Evolutionary conservation across 2,797 vertebrate species (phyloP).

Genomic region (Acrocephalus scirpaceus): DNA sequence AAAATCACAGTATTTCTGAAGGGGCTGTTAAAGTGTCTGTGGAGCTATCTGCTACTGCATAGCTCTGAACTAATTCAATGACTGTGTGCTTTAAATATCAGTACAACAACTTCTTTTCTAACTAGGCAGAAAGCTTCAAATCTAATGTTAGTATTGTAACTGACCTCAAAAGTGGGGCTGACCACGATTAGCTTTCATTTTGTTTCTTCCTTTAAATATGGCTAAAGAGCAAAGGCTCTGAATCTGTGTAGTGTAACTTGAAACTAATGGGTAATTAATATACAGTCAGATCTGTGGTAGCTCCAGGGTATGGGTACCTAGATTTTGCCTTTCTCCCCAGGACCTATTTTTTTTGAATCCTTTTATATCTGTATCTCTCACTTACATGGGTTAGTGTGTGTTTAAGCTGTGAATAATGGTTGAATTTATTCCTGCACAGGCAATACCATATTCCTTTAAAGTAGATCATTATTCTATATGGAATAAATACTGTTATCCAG

Average conservation of each 20-base stretch:
- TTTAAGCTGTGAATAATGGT: constrained; percentile 51
- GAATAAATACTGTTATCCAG: constrained; percentile 75
- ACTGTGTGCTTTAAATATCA: neutral
- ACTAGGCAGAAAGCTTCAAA: neutral
- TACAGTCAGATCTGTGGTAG: neutral
- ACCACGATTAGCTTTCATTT: neutral
- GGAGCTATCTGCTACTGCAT: neutral
- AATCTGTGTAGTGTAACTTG: constrained; percentile 6
- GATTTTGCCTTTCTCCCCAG: constrained; percentile 18
- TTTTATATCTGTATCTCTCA: neutral
- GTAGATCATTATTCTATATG: constrained; percentile 72
- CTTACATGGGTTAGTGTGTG: neutral
- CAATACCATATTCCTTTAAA: constrained; percentile 50
- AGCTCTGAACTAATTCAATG: constrained; percentile 1
- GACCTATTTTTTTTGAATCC: constrained; percentile 3
- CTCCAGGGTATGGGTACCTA: neutral
- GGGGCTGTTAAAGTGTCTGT: neutral
- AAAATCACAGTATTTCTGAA: constrained; percentile 24
- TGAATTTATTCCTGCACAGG: constrained; percentile 40
- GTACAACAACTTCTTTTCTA: neutral
- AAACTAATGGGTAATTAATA: constrained; percentile 47
- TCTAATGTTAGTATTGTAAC: neutral
- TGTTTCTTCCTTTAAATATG: neutral
- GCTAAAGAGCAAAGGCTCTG: constrained; percentile 29
- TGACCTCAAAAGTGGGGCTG: neutral